phyloP scores from a whole-genome alignment of 1,140 invertebrate species.

The Drosophila takahashii region DNA sequence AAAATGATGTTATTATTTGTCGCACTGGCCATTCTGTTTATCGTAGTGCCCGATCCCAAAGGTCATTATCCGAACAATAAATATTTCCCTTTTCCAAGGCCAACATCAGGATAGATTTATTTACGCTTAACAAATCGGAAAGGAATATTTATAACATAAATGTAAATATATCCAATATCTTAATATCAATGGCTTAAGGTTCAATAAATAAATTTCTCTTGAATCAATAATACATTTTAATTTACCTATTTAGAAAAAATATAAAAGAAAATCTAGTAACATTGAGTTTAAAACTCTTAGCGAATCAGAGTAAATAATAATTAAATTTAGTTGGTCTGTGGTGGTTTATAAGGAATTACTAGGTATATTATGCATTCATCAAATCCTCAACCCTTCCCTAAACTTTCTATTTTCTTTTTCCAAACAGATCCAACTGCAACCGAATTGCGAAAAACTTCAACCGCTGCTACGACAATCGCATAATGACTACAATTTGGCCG shows the following conservation, averaged over 20 bases:
- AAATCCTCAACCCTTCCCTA: background rate
- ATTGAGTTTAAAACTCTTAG: too few species aligned
- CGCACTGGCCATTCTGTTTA: background rate
- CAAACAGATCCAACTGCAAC: slow-evolving; percentile 85
- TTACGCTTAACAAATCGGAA: background rate
- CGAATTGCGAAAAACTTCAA: slow-evolving; percentile 89
- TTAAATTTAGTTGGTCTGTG: too few species aligned
- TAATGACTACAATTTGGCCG: slow-evolving; percentile 89
- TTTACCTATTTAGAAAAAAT: too few species aligned
- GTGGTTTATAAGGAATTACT: too few species aligned
- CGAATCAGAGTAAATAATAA: too few species aligned
- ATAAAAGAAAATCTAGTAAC: too few species aligned
- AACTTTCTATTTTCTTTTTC: background rate
- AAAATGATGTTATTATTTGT: background rate
- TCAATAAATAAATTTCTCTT: too few species aligned
- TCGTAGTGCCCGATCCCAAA: background rate
- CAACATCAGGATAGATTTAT: too few species aligned
- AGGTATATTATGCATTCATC: background rate
- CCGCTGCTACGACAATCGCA: slow-evolving; percentile 86
- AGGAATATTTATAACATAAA: background rate
- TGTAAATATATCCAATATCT: background rate
- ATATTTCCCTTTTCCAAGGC: too few species aligned
- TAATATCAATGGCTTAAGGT: too few species aligned
- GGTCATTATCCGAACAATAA: too few species aligned
- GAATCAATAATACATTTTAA: too few species aligned